Conservation (phyloP, 2,113 vertebrate genomes). For the Scatophagus argus region DNA sequence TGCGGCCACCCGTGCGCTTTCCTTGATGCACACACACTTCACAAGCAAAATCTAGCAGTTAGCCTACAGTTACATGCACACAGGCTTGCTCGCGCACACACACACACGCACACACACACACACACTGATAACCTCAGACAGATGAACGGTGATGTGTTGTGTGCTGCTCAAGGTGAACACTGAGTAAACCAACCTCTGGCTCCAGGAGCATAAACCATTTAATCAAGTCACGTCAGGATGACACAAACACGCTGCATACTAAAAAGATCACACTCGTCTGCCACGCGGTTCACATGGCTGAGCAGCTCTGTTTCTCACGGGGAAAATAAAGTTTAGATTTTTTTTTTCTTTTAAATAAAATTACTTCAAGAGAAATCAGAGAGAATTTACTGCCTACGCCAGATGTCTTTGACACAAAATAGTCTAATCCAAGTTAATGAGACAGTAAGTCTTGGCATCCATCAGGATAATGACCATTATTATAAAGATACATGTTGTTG, state of each 20-base stretch:
- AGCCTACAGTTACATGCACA: neutral
- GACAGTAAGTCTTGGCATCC: conserved; percentile 18
- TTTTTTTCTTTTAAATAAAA: neutral
- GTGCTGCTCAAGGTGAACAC: conserved; percentile 56
- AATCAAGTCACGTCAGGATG: conserved; percentile 53
- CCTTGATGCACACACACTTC: neutral
- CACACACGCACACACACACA: neutral
- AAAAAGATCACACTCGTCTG: conserved; percentile 6
- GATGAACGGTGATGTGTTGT: conserved; percentile 25
- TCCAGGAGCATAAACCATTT: conserved; percentile 31
- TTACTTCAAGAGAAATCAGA: neutral
- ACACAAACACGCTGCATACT: conserved; percentile 1
- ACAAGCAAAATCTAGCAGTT: neutral
- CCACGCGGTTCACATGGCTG: conserved; percentile 1
- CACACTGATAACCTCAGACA: neutral
- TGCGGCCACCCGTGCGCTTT: neutral
- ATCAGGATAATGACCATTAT: conserved; percentile 21
- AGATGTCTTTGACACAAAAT: conserved; percentile 24
- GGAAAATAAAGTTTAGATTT: neutral
- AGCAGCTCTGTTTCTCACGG: neutral
- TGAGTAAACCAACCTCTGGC: conserved; percentile 50
- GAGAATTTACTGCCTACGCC: neutral
- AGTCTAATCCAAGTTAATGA: conserved; percentile 15
- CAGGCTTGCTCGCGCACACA: neutral
- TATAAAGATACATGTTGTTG: conserved; percentile 13